Conservation (phyloP, 2,113 vertebrate species). For the Dolichotis patagonum region DNA sequence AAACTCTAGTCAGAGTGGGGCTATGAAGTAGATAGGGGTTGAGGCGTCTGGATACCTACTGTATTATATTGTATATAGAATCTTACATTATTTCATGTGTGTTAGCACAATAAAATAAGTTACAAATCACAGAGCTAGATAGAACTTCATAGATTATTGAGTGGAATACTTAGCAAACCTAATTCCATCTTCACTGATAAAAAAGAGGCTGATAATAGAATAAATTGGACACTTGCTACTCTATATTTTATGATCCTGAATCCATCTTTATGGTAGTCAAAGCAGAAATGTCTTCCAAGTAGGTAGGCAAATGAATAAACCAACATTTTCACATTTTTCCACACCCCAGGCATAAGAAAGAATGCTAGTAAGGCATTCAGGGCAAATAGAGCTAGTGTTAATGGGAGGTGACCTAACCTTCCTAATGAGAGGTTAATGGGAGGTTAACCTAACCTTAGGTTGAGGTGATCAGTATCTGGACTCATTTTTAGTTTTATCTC, state of each 20-base stretch:
- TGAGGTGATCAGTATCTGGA: not conserved
- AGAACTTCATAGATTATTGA: slow-evolving; percentile 31
- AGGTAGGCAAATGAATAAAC: not conserved
- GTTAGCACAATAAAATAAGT: not conserved
- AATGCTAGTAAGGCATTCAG: not conserved
- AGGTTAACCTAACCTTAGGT: not conserved
- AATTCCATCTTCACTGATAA: not conserved
- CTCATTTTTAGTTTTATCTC: not conserved
- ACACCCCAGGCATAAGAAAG: not conserved
- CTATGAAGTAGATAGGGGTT: not conserved
- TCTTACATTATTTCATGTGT: not conserved
- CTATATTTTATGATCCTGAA: not conserved
- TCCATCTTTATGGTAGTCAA: not conserved
- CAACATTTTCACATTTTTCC: not conserved
- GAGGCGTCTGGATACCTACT: not conserved
- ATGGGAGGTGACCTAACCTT: not conserved
- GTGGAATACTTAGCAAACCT: not conserved
- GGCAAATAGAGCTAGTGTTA: not conserved
- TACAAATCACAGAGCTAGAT: not conserved
- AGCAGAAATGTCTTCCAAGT: not conserved
- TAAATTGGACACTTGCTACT: not conserved
- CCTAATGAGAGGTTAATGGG: too few relatives aligned
- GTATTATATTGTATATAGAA: not conserved
- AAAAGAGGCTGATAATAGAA: not conserved
- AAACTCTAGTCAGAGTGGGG: not conserved